Evolutionary conservation across 2,113 vertebrate genomes (phyloP), one percentile per base, ranked within the genome.

Genomic region (Anthoscopus minutus): DNA sequence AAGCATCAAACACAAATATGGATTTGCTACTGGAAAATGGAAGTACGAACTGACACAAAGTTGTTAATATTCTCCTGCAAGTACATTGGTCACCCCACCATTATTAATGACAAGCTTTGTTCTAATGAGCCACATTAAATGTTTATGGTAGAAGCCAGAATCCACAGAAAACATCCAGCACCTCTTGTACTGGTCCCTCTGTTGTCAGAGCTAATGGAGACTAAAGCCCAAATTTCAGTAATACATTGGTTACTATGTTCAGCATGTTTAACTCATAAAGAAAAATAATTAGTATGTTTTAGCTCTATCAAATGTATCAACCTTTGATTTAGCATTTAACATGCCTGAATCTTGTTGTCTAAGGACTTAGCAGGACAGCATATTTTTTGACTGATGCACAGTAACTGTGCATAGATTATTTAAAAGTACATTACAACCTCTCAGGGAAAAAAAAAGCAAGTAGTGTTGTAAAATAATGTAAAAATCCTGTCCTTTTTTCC

Each of bases 231-330:
- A 83, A 97, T 94, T 97, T 95, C 73, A 57, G 71, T 88, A 93
- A 92, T 82, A 51, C 64, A 91, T 79, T 72, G 78, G 83, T 88
- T 96, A 90, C 76, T 95, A 48, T 81, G 80, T 69, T 95, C 89
- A 92, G 88, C 69, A 81, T 67, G 86, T 71, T 82, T 44, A 58
- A 97, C 96, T 81, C 66, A 54, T 96, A 97, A 95, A 97, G 91
- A 96, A 97, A 97, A 97, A 94, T 8, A 97, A 94, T 96, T 89
- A 58, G 73, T 56, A 16, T 81, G 56, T 69, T 96, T 97, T 96
- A 96, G 76, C 67, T 88, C 88, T 94, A 89, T 95, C 94, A 96
- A 97, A 97, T 95, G 81, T 95, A 97, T 98, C 97, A 95, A 95
- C 77, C 95, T 97, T 96, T 97, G 92, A 96, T 96, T 98, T 96